phyloP scores from a whole-genome alignment of 2,113 vertebrate species.

The Puntigrus tetrazona region DNA sequence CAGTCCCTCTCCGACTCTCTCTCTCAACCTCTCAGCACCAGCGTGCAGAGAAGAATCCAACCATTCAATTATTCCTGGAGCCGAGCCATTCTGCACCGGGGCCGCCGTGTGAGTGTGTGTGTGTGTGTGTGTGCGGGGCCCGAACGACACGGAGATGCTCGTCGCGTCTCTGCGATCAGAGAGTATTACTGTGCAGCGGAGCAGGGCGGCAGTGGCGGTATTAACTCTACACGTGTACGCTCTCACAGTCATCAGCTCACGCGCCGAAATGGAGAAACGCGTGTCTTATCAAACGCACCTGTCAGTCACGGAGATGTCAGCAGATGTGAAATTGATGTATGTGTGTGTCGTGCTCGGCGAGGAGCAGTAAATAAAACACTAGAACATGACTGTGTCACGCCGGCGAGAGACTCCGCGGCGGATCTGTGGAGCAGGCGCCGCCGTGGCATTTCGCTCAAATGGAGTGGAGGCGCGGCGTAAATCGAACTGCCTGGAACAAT shows the following conservation, averaged over 20 bases:
- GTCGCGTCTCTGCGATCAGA: conserved; percentile 66
- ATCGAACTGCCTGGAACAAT: neutral
- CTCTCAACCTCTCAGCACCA: conserved; percentile 59
- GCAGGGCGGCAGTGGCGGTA: conserved; percentile 59
- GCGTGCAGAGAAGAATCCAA: conserved; percentile 63
- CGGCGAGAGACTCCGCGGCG: neutral
- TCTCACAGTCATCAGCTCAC: conserved; percentile 66
- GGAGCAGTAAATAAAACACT: conserved; percentile 50
- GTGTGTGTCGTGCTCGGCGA: conserved; percentile 56
- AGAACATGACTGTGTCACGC: conserved; percentile 48
- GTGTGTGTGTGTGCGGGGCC: conserved; percentile 15
- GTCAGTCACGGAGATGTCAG: conserved; percentile 64
- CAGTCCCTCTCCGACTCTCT: conserved; percentile 19
- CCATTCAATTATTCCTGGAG: conserved; percentile 71
- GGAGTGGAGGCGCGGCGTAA: neutral
- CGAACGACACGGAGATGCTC: conserved; percentile 55
- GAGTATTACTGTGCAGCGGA: conserved; percentile 63
- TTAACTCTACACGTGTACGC: conserved; percentile 67
- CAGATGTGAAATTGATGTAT: conserved; percentile 66
- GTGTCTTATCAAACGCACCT: conserved; percentile 71
- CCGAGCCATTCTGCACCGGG: conserved; percentile 55
- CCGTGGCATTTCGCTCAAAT: neutral
- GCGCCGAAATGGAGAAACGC: conserved; percentile 70
- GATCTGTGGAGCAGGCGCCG: neutral
- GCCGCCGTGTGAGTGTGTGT: neutral